Percentiles rank a stretch among this genome's conserved stretches.
phyloP scores from a whole-genome alignment of 2,888 invertebrate genomes.

The Cosmia pyralina region DNA sequence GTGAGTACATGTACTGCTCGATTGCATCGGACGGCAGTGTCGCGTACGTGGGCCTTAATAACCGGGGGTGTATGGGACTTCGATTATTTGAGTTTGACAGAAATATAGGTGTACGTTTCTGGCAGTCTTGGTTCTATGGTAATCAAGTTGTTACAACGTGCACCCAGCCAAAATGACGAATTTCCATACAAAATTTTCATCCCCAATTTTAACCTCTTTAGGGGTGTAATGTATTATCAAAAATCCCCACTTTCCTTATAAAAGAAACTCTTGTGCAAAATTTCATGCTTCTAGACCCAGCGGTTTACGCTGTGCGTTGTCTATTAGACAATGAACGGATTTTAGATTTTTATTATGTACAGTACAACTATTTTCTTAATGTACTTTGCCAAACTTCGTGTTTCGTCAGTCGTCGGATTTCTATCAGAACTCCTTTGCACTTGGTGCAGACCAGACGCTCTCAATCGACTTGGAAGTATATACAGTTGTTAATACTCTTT shows the following conservation, averaged over 20 bases:
- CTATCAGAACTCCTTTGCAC: no score
- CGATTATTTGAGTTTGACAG: slow-evolving; percentile 12
- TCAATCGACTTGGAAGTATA: no score
- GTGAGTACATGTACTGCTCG: slow-evolving; percentile 67
- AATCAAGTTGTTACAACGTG: background rate
- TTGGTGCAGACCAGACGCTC: no score
- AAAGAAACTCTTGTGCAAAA: background rate
- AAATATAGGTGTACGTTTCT: background rate
- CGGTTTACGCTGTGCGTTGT: background rate
- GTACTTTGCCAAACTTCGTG: no score
- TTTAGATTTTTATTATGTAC: background rate
- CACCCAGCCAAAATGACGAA: background rate
- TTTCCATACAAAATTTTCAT: background rate
- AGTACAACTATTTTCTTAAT: no score
- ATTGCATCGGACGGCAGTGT: slow-evolving; percentile 52
- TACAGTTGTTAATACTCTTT: no score
- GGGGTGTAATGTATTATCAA: background rate
- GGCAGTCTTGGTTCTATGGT: background rate
- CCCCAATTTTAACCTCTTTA: background rate
- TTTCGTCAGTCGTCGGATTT: no score
- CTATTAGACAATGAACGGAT: background rate
- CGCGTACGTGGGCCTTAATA: slow-evolving; percentile 47
- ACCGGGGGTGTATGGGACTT: slow-evolving; percentile 7
- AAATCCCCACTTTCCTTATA: background rate
- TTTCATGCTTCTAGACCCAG: background rate